Evolutionary conservation across 2,113 vertebrate species (phyloP), one percentile per base, ranked within the genome.

Genomic region (Corynorhinus townsendii): DNA sequence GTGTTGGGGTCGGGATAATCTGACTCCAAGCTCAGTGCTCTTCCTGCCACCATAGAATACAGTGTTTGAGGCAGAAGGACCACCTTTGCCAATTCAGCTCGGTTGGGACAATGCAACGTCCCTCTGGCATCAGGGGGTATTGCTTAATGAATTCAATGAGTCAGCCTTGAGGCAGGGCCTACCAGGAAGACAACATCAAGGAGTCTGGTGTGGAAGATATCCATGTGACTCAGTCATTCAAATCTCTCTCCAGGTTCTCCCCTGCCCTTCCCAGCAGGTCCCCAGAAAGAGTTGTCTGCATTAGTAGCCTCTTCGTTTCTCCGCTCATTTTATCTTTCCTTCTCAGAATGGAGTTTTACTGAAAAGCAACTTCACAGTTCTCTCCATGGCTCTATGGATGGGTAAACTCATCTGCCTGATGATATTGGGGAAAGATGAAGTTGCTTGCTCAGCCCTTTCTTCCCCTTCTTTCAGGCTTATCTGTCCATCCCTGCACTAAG

Each of bases 101-200:
- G 30, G 5, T 79, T 64, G 92, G 59, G 15, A 56, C 35, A 66
- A 54, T n/a, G 24, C 15, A 2, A 7, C 66, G 26, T 40, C 38
- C 75, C 1, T 11, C 24, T 43, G 11, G 2, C 0, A 30, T 26
- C 11, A 49, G 24, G 7, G 3, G 16, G 3, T 52, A 16, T 54
- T 73, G 2, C 69, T n/a, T 64, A 49, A 11, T 45, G 54, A 66
- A 89, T 64, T 33, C 19, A 45, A 66, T 15, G 33, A 30, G 62
- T 75, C 26, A 11, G 45, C 11, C 43, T 71, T 33, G 33, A 56
- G n/a, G 38, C 15, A 11, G 85, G 35, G 64, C 19, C 54, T 43
- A 17, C 19, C 24, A 62, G 19, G 28, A 38, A 68, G 49, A 64
- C 7, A 47, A 10, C 43, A 43, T 40, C 17, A 11, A 33, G 82